These are phyloP conservation scores for Morelia viridis DNA, from an alignment of 2,797 vertebrate genomes.

Conservation along the genomic window DNA sequence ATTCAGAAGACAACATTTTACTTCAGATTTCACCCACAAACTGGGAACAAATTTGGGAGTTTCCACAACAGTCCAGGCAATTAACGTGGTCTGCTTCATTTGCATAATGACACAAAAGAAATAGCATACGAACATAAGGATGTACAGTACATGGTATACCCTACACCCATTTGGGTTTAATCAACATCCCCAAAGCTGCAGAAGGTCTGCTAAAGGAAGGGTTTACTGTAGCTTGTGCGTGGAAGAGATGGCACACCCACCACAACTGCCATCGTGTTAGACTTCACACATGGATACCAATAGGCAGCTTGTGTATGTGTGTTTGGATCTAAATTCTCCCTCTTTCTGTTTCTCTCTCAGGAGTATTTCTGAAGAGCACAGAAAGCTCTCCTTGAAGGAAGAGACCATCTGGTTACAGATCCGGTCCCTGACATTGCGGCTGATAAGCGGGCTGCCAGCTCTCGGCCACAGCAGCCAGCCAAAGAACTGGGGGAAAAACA, in stretches of 20 bases:
- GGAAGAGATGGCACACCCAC: not conserved
- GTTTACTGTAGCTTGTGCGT: not conserved
- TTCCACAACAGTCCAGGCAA: not conserved
- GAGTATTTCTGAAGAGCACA: constrained; percentile 85
- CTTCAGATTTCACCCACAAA: not conserved
- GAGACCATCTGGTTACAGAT: constrained; percentile 89
- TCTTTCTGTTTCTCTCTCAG: constrained; percentile 66
- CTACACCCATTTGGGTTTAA: not conserved
- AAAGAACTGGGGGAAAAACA: constrained; percentile 84
- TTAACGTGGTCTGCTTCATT: not conserved
- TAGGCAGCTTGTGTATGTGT: not conserved
- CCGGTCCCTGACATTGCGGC: constrained; percentile 88
- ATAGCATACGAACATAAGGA: not conserved
- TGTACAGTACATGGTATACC: not conserved
- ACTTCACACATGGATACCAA: not conserved
- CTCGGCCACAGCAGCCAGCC: constrained; percentile 77
- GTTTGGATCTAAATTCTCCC: constrained; percentile 18
- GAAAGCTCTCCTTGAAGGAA: constrained; percentile 86
- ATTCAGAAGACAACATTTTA: not conserved
- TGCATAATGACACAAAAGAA: not conserved
- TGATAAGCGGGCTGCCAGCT: constrained; percentile 82
- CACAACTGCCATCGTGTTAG: not conserved
- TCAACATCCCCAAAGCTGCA: not conserved
- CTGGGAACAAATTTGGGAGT: not conserved
- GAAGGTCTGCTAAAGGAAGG: not conserved